Evolutionary conservation across 2,888 invertebrate species (phyloP).

Genomic region (Hylaea fasciaria): DNA sequence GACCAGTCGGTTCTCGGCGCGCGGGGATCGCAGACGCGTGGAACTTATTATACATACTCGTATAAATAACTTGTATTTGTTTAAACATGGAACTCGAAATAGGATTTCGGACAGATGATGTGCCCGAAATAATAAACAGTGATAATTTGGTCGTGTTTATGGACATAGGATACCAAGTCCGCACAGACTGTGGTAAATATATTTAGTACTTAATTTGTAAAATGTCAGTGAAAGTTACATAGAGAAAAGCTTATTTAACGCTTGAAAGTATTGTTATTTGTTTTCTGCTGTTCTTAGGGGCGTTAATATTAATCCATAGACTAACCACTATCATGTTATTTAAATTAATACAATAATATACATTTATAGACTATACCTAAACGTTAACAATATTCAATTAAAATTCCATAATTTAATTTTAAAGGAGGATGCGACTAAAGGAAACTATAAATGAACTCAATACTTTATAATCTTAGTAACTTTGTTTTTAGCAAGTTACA

Average conservation of each 20-base stretch:
- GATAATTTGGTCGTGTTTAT: conserved; percentile 48
- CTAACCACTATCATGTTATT: neutral
- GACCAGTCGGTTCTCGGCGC: conserved; percentile 10
- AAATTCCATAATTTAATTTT: no score
- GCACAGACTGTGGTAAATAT: conserved; percentile 45
- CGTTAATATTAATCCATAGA: no score
- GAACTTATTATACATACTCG: no score
- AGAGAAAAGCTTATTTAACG: conserved; percentile 1
- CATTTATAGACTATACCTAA: no score
- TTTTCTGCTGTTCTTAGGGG: neutral
- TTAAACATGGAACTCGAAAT: conserved; percentile 32
- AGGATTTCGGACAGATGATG: conserved; percentile 6
- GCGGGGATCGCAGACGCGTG: conserved; percentile 13
- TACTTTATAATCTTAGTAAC: no score
- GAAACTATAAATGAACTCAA: no score
- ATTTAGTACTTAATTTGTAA: conserved; percentile 30
- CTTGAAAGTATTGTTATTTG: no score
- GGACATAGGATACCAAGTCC: conserved; percentile 49
- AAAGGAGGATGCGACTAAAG: no score
- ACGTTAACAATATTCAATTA: no score
- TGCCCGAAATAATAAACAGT: conserved; percentile 9
- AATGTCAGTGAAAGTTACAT: conserved; percentile 34
- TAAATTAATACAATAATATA: no score
- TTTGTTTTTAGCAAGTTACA: no score
- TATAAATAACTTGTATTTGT: neutral